These are phyloP conservation scores for Apotomis turbidana DNA, from an alignment of 2,888 invertebrate species.

Conservation along the genomic window DNA sequence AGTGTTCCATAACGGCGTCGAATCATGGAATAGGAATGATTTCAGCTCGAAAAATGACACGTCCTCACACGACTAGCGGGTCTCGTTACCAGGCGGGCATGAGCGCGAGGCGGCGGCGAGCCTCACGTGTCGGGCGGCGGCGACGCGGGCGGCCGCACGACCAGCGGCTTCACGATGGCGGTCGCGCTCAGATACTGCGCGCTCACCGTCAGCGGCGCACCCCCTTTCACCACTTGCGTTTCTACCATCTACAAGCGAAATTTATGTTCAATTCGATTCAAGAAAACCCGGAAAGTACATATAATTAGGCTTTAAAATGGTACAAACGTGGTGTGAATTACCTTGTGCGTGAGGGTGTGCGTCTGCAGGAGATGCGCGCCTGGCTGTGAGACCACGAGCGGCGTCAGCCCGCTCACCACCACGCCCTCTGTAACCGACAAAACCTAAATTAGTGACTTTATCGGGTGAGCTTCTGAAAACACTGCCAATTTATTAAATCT, in stretches of 20 bases:
- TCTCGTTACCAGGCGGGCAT: slow-evolving; percentile 49
- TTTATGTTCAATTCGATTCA: slow-evolving; percentile 7
- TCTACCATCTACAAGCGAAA: slow-evolving; percentile 68
- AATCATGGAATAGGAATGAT: slow-evolving; percentile 12
- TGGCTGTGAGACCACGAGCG: slow-evolving; percentile 87
- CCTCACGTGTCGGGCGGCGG: slow-evolving; percentile 45
- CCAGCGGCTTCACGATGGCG: slow-evolving; percentile 87
- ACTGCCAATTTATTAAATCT: too few species aligned
- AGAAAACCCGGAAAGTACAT: not conserved
- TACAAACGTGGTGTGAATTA: slow-evolving; percentile 55
- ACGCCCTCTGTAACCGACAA: slow-evolving; percentile 61
- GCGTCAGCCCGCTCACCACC: slow-evolving; percentile 83
- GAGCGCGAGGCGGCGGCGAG: slow-evolving; percentile 43
- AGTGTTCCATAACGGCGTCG: slow-evolving; percentile 35
- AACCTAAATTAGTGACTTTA: not conserved
- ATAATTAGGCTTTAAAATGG: slow-evolving; percentile 39
- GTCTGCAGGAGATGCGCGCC: slow-evolving; percentile 86
- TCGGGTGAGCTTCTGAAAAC: not conserved
- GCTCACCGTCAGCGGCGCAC: slow-evolving; percentile 86
- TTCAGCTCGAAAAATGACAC: slow-evolving; percentile 30
- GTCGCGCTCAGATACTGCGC: slow-evolving; percentile 87
- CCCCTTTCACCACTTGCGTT: slow-evolving; percentile 83
- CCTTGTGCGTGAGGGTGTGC: slow-evolving; percentile 87
- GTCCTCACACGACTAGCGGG: not conserved
- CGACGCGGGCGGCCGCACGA: slow-evolving; percentile 79